Percentiles rank a stretch among this genome's conserved stretches.
phyloP scores from a whole-genome alignment of 2,113 vertebrate species.

The Cephalopterus ornatus region DNA sequence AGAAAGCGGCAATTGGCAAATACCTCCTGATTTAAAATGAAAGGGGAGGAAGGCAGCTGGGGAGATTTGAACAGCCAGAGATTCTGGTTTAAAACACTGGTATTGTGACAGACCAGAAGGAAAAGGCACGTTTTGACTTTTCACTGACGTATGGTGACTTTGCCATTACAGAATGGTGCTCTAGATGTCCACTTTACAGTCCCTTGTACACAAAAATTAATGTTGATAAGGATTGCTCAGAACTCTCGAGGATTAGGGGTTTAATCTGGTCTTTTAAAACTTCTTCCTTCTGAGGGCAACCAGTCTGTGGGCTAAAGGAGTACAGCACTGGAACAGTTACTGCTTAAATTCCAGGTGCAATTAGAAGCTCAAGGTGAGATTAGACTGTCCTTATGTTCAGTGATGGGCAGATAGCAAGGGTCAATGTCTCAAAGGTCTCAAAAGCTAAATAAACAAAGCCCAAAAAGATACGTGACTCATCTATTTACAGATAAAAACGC shows the following conservation, averaged over 20 bases:
- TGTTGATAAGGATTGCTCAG: not conserved
- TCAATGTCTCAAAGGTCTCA: not conserved
- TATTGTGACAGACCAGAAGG: not conserved
- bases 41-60: not conserved
- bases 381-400: not conserved
- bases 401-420: not conserved
- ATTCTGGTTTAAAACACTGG: not conserved
- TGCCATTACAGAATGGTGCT: not conserved
- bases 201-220: not conserved
- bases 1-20: not conserved
- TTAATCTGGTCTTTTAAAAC: not conserved
- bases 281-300: not conserved
- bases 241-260: not conserved
- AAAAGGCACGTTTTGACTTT: not conserved
- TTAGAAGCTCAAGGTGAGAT: not conserved
- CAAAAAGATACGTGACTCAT: not conserved
- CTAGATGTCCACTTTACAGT: not conserved
- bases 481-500: slow-evolving; percentile 12
- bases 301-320: not conserved
- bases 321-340: not conserved
- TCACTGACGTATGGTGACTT: not conserved
- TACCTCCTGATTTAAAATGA: not conserved
- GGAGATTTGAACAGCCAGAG: not conserved
- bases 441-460: not conserved
- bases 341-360: not conserved